Evolutionary conservation across 2,888 invertebrate genomes (phyloP).

Genomic region (Meloe dianella): DNA sequence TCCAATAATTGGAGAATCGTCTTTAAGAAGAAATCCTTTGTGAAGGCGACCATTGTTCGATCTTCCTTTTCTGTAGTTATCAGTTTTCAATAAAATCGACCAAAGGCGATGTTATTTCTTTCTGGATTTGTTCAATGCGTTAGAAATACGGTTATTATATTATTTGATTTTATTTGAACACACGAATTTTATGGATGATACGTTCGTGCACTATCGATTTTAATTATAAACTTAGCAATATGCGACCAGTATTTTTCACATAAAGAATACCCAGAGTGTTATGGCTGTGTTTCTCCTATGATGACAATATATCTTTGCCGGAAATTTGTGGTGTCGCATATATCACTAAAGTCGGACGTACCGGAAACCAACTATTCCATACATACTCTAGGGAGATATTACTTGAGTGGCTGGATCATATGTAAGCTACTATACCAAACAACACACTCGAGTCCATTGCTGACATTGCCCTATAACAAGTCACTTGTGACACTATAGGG

Average conservation of each 20-base stretch:
- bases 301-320: slow-evolving; percentile 19
- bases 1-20: background rate
- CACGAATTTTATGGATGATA: background rate
- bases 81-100: slow-evolving; percentile 7
- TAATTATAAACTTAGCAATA: background rate
- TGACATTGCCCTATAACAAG: slow-evolving; percentile 35
- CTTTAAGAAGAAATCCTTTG: background rate
- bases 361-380: slow-evolving; percentile 37
- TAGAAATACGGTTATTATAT: background rate
- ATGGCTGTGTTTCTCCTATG: background rate
- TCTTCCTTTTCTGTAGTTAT: background rate
- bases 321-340: slow-evolving; percentile 20
- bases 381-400: slow-evolving; percentile 48
- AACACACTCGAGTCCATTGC: slow-evolving; percentile 35
- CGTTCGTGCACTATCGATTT: background rate
- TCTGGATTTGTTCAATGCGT: background rate
- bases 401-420: slow-evolving; percentile 47
- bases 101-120: background rate
- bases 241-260: background rate
- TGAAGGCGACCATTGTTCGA: background rate
- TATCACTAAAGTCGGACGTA: slow-evolving; percentile 23
- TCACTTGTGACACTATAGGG: slow-evolving; percentile 39
- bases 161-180: background rate
- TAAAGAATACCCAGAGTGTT: background rate
- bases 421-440: slow-evolving; percentile 36